These are phyloP conservation scores for Huso huso DNA, from an alignment of 2,797 vertebrate species.

Conservation along the genomic window DNA sequence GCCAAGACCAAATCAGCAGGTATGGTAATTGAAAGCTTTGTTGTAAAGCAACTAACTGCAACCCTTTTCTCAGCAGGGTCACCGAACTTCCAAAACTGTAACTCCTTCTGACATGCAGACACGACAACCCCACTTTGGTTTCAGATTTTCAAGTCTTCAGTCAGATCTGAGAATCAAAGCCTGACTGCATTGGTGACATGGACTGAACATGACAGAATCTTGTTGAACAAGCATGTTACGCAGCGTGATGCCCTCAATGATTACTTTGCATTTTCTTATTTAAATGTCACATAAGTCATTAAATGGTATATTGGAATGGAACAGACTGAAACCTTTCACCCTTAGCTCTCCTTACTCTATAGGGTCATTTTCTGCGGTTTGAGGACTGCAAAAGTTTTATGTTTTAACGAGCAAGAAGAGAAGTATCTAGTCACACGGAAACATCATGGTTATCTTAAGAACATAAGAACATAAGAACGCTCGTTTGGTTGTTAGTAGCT, in stretches of 20 bases:
- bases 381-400: no score
- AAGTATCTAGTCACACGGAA: no score
- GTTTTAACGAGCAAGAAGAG: no score
- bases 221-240: conserved; percentile 69
- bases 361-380: no score
- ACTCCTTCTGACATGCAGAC: conserved; percentile 70
- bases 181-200: conserved; percentile 53
- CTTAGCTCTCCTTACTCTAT: conserved; percentile 12
- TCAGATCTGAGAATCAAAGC: conserved; percentile 76
- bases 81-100: conserved; percentile 68
- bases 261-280: conserved; percentile 46
- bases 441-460: no score
- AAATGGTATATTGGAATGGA: conserved; percentile 33
- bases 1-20: conserved; percentile 47
- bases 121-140: conserved; percentile 66
- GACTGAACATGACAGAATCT: conserved; percentile 82
- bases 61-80: conserved; percentile 65
- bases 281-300: conserved; percentile 40
- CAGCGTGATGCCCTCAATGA: conserved; percentile 57
- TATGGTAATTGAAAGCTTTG: conserved; percentile 47
- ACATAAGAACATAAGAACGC: no score
- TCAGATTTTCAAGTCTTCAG: conserved; percentile 58
- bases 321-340: conserved; percentile 45
- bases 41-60: conserved; percentile 56
- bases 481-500: no score